Base-by-base conservation (phyloP, 2,113 vertebrate genomes). In the Toxotes jaculatrix region DNA sequence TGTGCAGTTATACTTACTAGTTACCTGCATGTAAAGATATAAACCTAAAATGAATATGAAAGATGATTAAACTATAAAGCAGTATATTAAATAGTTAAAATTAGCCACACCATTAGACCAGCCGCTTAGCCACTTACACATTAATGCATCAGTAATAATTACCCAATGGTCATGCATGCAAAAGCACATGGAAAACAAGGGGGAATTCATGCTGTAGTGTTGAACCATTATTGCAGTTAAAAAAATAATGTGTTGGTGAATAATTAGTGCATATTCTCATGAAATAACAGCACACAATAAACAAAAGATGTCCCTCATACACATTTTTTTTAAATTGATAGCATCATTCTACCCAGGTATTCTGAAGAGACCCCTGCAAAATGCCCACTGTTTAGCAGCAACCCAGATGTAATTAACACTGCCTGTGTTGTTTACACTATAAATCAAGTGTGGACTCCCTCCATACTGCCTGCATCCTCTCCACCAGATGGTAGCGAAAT, bases 401-500 rank as follows among this genome's bases (percentile, higher is more conserved):
- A n/a, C 76, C 60, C 89, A 79, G 70, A 88, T 86, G 83, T 88
- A 91, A 91, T 92, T 90, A 92, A 88, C 83, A 68, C 79, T 40
- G 81, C 23, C 67, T 86, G 60, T 74, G 71, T 74, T 83, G 89
- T 92, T 89, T 86, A 90, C 83, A 62, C 69, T 66, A 75, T 84
- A 88, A 88, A 84, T 86, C 80, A 83, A 81, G 77, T 51, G 53
- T 53, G 55, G 77, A 63, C 83, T 90, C 80, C 69, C 86, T 67
- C 80, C 74, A 61, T 57, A 64, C 67, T 70, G 53, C 78, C 66
- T 72, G 67, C 72, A 56, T 76, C 69, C 72, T 72, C 65, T 71
- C 82, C 56, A 76, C 73, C 86, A 89, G 83, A 88, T 89, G 91
- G 87, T 69, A 56, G 75, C 2, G 9, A 71, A 76, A 85, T 71